Evolutionary conservation across 2,888 invertebrate genomes (phyloP).

Genomic region (Chironomus tentans): DNA sequence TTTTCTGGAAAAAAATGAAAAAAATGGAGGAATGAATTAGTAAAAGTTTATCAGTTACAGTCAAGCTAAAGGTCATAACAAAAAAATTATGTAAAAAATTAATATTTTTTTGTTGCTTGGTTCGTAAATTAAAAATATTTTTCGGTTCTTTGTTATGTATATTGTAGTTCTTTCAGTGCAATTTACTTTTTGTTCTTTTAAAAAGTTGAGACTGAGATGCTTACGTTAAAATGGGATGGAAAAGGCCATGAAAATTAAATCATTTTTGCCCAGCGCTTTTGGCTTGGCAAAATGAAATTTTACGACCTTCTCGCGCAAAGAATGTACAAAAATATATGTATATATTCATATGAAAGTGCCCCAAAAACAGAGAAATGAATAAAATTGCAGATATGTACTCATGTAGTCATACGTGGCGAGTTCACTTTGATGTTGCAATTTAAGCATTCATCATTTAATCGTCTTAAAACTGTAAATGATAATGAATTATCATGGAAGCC

Average conservation of each 20-base stretch:
- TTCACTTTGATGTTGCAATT: conserved; percentile 10
- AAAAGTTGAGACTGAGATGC: no score
- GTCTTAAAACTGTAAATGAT: conserved; percentile 23
- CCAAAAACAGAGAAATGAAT: not conserved
- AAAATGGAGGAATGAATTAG: no score
- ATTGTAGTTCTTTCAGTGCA: no score
- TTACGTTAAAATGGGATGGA: no score
- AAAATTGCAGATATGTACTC: not conserved
- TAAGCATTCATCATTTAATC: conserved; percentile 23
- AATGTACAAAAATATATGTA: no score
- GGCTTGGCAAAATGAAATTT: not conserved
- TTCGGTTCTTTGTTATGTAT: no score
- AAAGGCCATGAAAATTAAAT: not conserved
- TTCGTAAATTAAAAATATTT: not conserved
- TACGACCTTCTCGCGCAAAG: not conserved
- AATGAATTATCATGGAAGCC: conserved; percentile 13
- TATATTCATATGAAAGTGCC: not conserved
- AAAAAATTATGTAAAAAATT: no score
- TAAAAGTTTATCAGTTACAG: no score
- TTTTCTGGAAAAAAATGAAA: no score
- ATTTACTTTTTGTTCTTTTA: not conserved
- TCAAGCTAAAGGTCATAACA: no score
- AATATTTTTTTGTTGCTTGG: not conserved
- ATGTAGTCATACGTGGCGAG: not conserved
- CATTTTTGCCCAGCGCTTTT: not conserved